Evolutionary conservation across 2,797 vertebrate species (phyloP).

Genomic region (Hemitrygon akajei): DNA sequence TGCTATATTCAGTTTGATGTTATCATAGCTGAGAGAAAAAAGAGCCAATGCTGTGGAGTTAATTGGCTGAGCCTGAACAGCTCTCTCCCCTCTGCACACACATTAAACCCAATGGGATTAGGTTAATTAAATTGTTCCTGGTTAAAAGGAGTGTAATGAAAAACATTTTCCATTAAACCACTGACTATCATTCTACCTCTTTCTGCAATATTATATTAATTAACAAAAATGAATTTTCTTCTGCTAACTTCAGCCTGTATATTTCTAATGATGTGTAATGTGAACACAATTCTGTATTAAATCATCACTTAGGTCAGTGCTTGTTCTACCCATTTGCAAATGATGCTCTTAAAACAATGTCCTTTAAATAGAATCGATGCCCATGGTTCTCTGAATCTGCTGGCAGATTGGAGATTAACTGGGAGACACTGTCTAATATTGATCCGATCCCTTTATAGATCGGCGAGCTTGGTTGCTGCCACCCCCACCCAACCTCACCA

Average conservation of each 20-base stretch:
- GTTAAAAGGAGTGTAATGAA: neutral
- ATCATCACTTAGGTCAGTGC: neutral
- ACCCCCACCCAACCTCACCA: neutral
- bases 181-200: no score
- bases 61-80: neutral
- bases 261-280: neutral
- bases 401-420: neutral
- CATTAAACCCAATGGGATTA: neutral
- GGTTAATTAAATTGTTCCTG: neutral
- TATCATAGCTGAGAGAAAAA: neutral
- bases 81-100: no score
- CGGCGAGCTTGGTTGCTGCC: neutral
- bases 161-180: neutral
- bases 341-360: neutral
- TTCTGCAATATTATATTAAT: neutral
- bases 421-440: neutral
- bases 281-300: neutral
- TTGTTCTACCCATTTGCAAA: neutral
- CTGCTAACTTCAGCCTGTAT: neutral
- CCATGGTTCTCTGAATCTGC: neutral
- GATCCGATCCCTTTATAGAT: neutral
- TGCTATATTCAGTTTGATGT: neutral
- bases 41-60: neutral
- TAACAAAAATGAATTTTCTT: neutral
- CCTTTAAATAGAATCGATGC: constrained; percentile 11